A percentile compares a stretch with the other conserved stretches of the same genome.
These are phyloP conservation scores for Mylabris phalerata DNA, from an alignment of 1,140 invertebrate genomes.

Conservation along the genomic window DNA sequence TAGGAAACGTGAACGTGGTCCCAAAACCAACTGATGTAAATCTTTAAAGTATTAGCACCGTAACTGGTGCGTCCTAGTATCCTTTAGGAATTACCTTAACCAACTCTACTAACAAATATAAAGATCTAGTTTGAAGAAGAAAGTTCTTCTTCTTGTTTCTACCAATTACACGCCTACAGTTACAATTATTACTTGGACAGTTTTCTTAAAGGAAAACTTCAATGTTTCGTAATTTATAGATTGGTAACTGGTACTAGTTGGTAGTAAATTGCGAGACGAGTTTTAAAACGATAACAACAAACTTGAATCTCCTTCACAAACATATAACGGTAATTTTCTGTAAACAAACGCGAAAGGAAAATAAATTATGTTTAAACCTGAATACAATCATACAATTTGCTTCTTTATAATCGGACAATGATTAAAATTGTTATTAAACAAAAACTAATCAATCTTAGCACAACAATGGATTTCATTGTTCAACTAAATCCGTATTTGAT, in stretches of 20 bases:
- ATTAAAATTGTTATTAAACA: too few species aligned
- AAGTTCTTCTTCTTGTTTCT: conserved; percentile 13
- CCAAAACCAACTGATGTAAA: conserved; percentile 6
- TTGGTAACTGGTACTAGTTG: conserved; percentile 24
- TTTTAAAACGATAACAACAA: too few species aligned
- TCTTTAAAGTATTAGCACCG: conserved; percentile 14
- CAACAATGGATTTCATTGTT: too few species aligned
- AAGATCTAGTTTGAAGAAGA: conserved; percentile 10
- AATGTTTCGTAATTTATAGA: conserved; percentile 34
- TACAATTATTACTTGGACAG: conserved; percentile 35
- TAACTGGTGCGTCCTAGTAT: background rate
- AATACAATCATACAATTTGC: too few species aligned
- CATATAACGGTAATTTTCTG: too few species aligned
- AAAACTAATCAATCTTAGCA: too few species aligned
- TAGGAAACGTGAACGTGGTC: conserved; percentile 5
- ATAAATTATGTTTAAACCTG: too few species aligned
- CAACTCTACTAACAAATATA: conserved; percentile 5
- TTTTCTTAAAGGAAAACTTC: conserved; percentile 26
- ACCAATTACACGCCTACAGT: conserved; percentile 32
- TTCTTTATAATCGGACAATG: too few species aligned
- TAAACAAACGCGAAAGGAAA: too few species aligned
- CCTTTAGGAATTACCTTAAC: conserved; percentile 8
- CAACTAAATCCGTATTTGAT: too few species aligned
- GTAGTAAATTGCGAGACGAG: too few species aligned
- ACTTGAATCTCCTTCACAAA: too few species aligned